Base-by-base conservation (phyloP, 2,888 invertebrate species). In the Amphipyra tragopoginis region DNA sequence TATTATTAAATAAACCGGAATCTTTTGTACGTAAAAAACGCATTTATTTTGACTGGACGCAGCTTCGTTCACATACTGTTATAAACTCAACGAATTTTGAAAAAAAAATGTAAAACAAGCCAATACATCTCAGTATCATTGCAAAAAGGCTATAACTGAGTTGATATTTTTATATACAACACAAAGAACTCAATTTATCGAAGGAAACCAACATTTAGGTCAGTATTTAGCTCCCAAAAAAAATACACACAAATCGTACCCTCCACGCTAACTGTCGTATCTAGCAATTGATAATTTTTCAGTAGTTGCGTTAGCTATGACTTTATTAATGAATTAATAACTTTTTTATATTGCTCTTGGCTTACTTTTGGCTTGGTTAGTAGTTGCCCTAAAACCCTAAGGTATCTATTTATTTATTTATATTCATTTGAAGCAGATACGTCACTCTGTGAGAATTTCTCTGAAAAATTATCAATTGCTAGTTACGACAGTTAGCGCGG, bases 11-110 rank as follows among this genome's bases (percentile, higher is more conserved):
- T 62, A 62, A 83, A 88, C 84, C 87, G 86, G 88, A 90, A 89
- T 89, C 81, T 77, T 86, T 87, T 85, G 84, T 84, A 86, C 84
- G 81, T 83, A 82, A 77, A 79, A 79, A 81, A 78, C 78, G 66
- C 67, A 63, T 15, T 45, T 14, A n/a, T 34, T n/a, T n/a, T 44
- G 57, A 50, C 43, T 50, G 65, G 55, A 61, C 50, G 33, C 42
- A 52, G 48, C 15, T n/a, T 15, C n/a, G 29, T 50, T 39, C 15
- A n/a, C n/a, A 29, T 34, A 53, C 6, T 9, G 21, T 11, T 5
- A 29, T 36, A n/a, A 66, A 58, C 33, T 33, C 15, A 36, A 45
- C n/a, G 5, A 51, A 49, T 42, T 33, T 5, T 55, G 38, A 40
- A 71, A 48, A 26, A 7, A 26, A 33, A 50, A 36, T 15, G 10